phyloP scores from a whole-genome alignment of 2,888 invertebrate genomes.

The Lycaena phlaeas region DNA sequence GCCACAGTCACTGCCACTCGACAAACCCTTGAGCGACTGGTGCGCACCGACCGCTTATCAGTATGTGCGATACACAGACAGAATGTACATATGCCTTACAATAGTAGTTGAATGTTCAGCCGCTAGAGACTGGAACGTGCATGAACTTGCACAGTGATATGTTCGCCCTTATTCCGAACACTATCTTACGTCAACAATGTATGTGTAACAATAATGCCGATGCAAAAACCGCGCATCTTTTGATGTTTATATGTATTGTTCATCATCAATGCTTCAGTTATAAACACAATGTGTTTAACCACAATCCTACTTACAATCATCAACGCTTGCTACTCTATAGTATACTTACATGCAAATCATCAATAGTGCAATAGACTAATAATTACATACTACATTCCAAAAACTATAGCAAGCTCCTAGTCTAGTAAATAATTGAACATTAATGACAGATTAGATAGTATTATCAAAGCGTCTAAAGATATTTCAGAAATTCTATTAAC shows the following conservation, averaged over 20 bases:
- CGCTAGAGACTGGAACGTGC: slow-evolving; percentile 47
- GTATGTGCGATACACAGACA: slow-evolving; percentile 43
- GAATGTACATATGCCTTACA: slow-evolving; percentile 62
- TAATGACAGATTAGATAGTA: too few relatives aligned
- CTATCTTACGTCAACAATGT: slow-evolving; percentile 45
- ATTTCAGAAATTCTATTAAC: too few relatives aligned
- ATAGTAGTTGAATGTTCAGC: slow-evolving; percentile 50
- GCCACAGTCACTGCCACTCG: slow-evolving; percentile 35
- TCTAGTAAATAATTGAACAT: too few relatives aligned
- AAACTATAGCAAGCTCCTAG: too few relatives aligned
- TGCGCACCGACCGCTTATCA: slow-evolving; percentile 53
- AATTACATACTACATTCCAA: not conserved
- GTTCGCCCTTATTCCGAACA: slow-evolving; percentile 52
- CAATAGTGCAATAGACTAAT: not conserved
- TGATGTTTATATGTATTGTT: not conserved
- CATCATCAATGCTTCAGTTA: not conserved
- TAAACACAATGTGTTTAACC: not conserved
- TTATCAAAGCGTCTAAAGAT: too few relatives aligned
- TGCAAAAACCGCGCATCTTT: slow-evolving; percentile 1
- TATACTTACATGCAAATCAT: not conserved
- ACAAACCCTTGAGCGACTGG: slow-evolving; percentile 66
- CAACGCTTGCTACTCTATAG: slow-evolving; percentile 4
- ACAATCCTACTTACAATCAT: slow-evolving; percentile 2
- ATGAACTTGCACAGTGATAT: slow-evolving; percentile 61
- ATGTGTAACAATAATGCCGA: slow-evolving; percentile 17